Percentiles rank a stretch among this genome's conserved stretches.
These are phyloP conservation scores for Pseudopipra pipra DNA, from an alignment of 2,113 vertebrate genomes.

Conservation along the genomic window DNA sequence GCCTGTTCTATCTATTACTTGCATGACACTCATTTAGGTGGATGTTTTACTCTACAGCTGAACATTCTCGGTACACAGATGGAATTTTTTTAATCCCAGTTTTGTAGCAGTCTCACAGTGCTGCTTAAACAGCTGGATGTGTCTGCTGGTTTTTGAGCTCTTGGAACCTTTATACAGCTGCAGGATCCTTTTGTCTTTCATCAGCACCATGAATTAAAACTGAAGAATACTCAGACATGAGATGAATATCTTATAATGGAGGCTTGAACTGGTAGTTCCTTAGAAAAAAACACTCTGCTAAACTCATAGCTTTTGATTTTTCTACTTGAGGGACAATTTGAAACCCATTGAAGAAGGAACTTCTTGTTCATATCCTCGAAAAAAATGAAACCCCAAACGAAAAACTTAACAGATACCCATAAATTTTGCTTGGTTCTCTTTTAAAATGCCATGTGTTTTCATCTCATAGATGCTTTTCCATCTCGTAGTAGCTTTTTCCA, in stretches of 20 bases:
- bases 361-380: neutral
- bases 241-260: neutral
- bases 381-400: neutral
- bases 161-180: slow-evolving; percentile 3
- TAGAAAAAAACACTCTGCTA: neutral
- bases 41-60: neutral
- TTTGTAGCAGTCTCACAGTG: neutral
- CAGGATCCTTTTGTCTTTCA: neutral
- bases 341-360: neutral
- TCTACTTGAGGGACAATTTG: neutral
- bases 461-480: neutral
- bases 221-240: neutral
- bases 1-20: neutral
- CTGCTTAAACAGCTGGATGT: neutral
- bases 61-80: neutral
- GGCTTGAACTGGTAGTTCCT: neutral
- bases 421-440: neutral
- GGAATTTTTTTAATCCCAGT: neutral
- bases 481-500: neutral
- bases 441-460: neutral
- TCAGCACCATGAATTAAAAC: neutral
- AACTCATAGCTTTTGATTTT: neutral
- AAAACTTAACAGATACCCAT: neutral
- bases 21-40: neutral
- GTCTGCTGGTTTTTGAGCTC: neutral